Conservation (phyloP, 2,797 vertebrate species). For the Pangasius macronema region DNA sequence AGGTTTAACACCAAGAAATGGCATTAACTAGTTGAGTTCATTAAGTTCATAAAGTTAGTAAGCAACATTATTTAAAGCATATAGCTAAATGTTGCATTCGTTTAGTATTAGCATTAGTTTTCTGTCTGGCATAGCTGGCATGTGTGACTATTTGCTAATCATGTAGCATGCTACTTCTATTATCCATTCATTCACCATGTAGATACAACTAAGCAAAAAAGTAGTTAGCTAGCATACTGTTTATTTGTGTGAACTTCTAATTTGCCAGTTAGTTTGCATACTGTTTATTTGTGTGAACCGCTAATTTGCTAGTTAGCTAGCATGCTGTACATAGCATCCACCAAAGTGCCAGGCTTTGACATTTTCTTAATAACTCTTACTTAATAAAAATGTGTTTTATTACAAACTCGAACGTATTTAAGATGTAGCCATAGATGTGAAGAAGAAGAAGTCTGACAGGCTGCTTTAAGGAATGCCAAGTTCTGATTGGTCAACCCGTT, state of each 20-base stretch:
- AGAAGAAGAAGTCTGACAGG: neutral
- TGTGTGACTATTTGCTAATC: neutral
- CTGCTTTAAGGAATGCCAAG: neutral
- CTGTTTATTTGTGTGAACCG: neutral
- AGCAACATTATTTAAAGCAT: neutral
- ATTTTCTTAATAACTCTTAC: neutral
- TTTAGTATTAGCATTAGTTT: neutral
- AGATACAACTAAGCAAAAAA: neutral
- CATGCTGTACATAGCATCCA: neutral
- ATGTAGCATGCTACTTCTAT: neutral
- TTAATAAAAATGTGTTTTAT: neutral
- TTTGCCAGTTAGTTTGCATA: neutral
- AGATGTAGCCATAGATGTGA: neutral
- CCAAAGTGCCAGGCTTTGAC: neutral
- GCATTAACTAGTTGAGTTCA: neutral
- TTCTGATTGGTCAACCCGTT: conserved; percentile 1
- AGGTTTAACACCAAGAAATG: neutral
- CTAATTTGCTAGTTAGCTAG: neutral
- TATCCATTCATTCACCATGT: neutral
- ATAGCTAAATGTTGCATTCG: neutral
- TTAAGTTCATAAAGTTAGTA: neutral
- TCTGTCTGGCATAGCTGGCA: neutral
- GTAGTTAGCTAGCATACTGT: neutral
- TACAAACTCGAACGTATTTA: neutral
- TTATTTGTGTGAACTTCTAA: neutral